These are phyloP conservation scores for Catocala sponsa DNA, from an alignment of 2,888 invertebrate species.

Conservation along the genomic window DNA sequence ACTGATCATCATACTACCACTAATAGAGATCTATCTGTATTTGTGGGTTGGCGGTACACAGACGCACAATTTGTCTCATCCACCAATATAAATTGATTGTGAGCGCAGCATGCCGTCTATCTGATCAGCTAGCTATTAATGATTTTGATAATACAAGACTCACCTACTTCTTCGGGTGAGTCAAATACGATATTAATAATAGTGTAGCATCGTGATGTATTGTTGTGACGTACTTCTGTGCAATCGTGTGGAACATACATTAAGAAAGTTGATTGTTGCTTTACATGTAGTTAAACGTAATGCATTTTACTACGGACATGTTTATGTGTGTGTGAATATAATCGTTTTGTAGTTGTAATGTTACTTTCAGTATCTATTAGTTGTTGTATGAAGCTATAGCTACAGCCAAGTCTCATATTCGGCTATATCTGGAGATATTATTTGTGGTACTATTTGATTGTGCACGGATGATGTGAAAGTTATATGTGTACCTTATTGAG, in stretches of 20 bases:
- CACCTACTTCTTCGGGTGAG: slow-evolving; percentile 40
- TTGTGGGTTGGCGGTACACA: slow-evolving; percentile 57
- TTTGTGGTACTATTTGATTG: no score
- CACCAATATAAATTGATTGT: slow-evolving; percentile 82
- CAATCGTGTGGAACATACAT: slow-evolving; percentile 28
- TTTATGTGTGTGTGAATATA: no score
- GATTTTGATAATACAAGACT: slow-evolving; percentile 60
- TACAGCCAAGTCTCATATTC: no score
- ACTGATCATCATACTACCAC: slow-evolving; percentile 9
- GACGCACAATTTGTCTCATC: slow-evolving; percentile 75
- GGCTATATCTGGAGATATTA: no score
- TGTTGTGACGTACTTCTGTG: slow-evolving; percentile 38
- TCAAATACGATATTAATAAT: slow-evolving; percentile 43
- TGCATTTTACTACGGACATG: no score
- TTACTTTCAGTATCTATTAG: no score
- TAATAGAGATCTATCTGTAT: slow-evolving; percentile 62
- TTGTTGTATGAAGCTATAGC: no score
- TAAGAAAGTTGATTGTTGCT: slow-evolving; percentile 25
- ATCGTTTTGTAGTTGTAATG: no score
- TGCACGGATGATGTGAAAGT: no score
- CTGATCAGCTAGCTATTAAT: slow-evolving; percentile 71
- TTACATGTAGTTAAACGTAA: not conserved
- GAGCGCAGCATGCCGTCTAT: slow-evolving; percentile 73
- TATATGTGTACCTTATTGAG: no score
- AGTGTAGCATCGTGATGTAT: slow-evolving; percentile 26